Evolutionary conservation across 2,797 vertebrate species (phyloP).

Genomic region (Hapalemur alaotrensis): DNA sequence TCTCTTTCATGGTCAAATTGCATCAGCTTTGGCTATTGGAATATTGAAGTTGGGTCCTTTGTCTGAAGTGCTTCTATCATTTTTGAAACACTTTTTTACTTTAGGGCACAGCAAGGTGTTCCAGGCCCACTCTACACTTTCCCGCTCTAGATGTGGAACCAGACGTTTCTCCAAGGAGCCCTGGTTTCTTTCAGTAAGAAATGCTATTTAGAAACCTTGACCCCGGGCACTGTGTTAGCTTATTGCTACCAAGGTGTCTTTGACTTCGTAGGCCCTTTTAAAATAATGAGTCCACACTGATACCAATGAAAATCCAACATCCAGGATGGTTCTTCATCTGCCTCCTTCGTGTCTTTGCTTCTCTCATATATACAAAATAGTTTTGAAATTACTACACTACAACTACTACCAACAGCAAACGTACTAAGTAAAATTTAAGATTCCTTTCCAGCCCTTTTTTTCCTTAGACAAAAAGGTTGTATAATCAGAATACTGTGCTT

Average conservation of each 20-base stretch:
- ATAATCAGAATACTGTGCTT: background rate
- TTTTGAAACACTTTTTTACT: background rate
- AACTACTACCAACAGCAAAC: background rate
- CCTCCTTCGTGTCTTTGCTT: background rate
- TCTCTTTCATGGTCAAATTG: background rate
- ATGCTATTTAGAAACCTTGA: background rate
- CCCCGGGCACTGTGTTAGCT: background rate
- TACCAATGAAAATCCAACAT: background rate
- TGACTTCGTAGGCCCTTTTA: background rate
- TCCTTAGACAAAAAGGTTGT: background rate
- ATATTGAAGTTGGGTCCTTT: background rate
- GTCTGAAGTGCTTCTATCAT: background rate
- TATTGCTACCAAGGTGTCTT: too few relatives aligned
- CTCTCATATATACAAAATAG: background rate
- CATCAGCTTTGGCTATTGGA: background rate
- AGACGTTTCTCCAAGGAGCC: rapidly evolving
- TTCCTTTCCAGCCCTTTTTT: background rate
- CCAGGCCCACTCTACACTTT: background rate
- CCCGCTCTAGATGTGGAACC: background rate
- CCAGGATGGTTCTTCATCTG: rapidly evolving
- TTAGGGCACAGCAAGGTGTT: background rate
- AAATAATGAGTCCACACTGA: background rate
- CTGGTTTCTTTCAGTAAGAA: background rate
- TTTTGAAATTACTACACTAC: background rate
- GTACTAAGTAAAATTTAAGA: too few relatives aligned